Base-by-base conservation (phyloP, 2,797 vertebrate species). In the Cirrhinus mrigala region DNA sequence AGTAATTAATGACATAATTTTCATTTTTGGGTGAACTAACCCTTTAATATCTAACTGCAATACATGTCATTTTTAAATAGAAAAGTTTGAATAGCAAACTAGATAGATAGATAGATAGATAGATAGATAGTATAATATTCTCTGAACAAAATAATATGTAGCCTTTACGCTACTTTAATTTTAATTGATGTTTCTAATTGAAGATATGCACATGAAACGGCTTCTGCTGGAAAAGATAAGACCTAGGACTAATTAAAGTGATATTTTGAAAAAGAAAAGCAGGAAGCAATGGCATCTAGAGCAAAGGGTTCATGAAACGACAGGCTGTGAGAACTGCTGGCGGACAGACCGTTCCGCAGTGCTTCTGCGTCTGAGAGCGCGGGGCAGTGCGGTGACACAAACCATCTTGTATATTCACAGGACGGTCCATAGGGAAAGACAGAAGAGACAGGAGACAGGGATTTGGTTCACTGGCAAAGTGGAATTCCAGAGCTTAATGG, bases 401-500 rank as follows among this genome's bases (percentile, higher is more conserved):
- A 40, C 76, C 81, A 79, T 85, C 84, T 71, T 85, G 83, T 87
- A 87, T 80, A 87, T 89, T 83, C 79, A 85, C 79, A 85, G 79
- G 64, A 85, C 54, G 71, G 86, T 85, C 86, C 83, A 77, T 69
- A 77, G 83, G 88, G 88, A 89, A 76, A 89, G 82, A 75, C 82
- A 81, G 84, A 77, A 40, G 79, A 81, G 84, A 89, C 87, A 82
- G 83, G 83, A 89, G 83, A 89, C 81, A 79, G 81, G 33, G 87
- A 83, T 87, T 82, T 89, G 87, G 88, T 89, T 90, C 87, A 85
- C 73, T 87, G 82, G 83, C 64, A 85, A 86, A 89, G 86, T 87
- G 86, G 86, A 90, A 89, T 86, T 88, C 83, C 84, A 81, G 74
- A 87, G 86, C 82, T 85, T 89, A 89, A 90, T 90, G 87, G 87